phyloP scores from a whole-genome alignment of 2,797 vertebrate species.

The Crax fasciolata region DNA sequence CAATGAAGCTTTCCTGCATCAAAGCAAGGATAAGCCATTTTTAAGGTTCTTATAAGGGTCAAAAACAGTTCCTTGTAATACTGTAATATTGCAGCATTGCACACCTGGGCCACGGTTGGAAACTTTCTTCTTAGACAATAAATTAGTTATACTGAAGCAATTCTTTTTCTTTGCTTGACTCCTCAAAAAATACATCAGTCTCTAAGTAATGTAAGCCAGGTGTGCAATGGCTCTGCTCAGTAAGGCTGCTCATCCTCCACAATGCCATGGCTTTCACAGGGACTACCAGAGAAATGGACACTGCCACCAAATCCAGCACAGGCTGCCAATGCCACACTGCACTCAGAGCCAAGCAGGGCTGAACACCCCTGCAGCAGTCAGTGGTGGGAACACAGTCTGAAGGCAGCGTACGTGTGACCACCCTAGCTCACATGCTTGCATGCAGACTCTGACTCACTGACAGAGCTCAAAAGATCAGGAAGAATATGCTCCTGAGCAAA shows the following conservation, averaged over 20 bases:
- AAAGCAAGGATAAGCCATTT: background rate
- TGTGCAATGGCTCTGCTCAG: background rate
- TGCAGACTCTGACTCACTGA: background rate
- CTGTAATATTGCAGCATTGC: background rate
- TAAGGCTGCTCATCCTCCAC: background rate
- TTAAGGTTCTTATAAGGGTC: background rate
- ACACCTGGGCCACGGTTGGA: background rate
- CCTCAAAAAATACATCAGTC: background rate
- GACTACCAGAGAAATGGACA: background rate
- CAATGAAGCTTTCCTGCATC: background rate
- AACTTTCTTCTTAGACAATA: background rate
- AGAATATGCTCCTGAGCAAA: background rate
- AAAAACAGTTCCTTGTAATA: background rate
- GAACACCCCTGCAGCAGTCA: background rate
- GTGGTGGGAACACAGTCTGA: background rate
- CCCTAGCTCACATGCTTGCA: background rate
- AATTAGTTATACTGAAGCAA: background rate
- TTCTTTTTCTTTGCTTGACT: background rate
- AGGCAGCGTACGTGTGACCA: background rate
- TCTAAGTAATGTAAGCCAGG: background rate
- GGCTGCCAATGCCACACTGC: background rate
- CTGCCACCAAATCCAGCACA: background rate
- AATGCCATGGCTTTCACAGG: background rate
- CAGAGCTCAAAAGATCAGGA: background rate
- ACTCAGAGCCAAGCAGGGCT: background rate